phyloP scores from a whole-genome alignment of 2,113 vertebrate genomes.

The Herpetotheres cachinnans region DNA sequence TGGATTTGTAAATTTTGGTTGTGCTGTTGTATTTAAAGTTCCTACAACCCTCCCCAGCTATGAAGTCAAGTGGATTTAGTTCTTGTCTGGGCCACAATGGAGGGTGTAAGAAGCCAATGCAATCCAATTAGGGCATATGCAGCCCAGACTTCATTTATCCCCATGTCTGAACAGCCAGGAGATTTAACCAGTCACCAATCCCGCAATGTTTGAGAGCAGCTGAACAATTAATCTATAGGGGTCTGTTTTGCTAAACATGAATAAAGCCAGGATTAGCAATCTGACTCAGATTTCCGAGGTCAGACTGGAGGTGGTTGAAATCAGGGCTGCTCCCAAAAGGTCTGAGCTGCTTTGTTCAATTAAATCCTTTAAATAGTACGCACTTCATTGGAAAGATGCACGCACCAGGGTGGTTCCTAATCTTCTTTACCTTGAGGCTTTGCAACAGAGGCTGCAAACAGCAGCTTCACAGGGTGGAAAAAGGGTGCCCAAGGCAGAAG shows the following conservation, averaged over 20 bases:
- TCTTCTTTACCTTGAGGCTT: not conserved
- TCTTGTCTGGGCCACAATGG: slow-evolving; percentile 29
- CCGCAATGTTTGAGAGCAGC: not conserved
- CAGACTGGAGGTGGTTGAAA: slow-evolving; percentile 20
- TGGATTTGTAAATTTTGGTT: not conserved
- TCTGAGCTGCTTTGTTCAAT: not conserved
- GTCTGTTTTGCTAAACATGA: slow-evolving; percentile 42
- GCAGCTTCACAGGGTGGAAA: not conserved
- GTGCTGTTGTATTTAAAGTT: not conserved
- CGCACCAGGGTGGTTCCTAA: not conserved
- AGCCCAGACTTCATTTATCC: slow-evolving; percentile 54
- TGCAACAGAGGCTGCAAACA: not conserved
- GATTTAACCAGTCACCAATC: slow-evolving; percentile 44
- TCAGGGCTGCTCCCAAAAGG: not conserved
- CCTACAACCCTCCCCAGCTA: not conserved
- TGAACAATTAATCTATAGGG: not conserved
- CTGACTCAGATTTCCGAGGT: not conserved
- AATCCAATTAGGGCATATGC: slow-evolving; percentile 61
- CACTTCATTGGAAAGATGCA: not conserved
- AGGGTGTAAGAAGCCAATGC: slow-evolving; percentile 20
- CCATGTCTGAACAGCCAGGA: slow-evolving; percentile 32
- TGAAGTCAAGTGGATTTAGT: slow-evolving; percentile 31
- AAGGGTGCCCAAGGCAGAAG: not conserved
- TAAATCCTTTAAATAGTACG: not conserved
- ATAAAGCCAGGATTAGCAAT: slow-evolving; percentile 50